These are phyloP conservation scores for Mechanitis mazaeus DNA, from an alignment of 2,888 invertebrate species.

Conservation along the genomic window DNA sequence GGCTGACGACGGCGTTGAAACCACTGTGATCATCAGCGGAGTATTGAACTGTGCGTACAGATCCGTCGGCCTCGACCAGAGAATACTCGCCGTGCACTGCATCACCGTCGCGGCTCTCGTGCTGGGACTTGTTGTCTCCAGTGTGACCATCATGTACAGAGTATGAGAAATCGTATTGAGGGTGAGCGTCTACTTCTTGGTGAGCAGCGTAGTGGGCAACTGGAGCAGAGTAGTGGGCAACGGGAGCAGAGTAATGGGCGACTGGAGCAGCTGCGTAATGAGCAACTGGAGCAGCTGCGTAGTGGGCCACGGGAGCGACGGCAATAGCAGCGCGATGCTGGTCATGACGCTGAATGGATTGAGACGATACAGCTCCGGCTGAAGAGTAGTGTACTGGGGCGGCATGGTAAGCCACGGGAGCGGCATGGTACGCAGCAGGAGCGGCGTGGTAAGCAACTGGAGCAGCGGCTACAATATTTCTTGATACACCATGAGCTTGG, in stretches of 20 bases:
- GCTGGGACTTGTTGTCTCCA: conserved; percentile 72
- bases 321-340: conserved; percentile 40
- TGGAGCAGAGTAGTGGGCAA: conserved; percentile 36
- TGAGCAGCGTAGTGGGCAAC: conserved; percentile 53
- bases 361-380: conserved; percentile 43
- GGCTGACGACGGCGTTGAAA: conserved; percentile 60
- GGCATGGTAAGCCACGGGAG: conserved; percentile 16
- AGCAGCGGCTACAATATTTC: conserved; percentile 37
- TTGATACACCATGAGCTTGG: conserved; percentile 36
- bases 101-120: conserved; percentile 42
- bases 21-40: conserved; percentile 71
- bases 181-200: conserved; percentile 49
- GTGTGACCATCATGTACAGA: conserved; percentile 75
- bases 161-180: conserved; percentile 75
- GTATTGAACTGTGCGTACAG: conserved; percentile 73
- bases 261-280: conserved; percentile 37
- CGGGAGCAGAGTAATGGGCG: conserved; percentile 38
- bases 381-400: conserved; percentile 36
- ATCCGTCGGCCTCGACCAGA: conserved; percentile 71
- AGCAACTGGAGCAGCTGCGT: conserved; percentile 33
- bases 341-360: conserved; percentile 59
- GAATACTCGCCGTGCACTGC: conserved; percentile 64
- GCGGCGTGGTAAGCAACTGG: conserved; percentile 39
- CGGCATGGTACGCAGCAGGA: conserved; percentile 31
- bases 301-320: conserved; percentile 40